Percentiles rank a stretch among this genome's conserved stretches.
These are phyloP conservation scores for Cisticola juncidis DNA, from an alignment of 2,113 vertebrate genomes.

Conservation along the genomic window DNA sequence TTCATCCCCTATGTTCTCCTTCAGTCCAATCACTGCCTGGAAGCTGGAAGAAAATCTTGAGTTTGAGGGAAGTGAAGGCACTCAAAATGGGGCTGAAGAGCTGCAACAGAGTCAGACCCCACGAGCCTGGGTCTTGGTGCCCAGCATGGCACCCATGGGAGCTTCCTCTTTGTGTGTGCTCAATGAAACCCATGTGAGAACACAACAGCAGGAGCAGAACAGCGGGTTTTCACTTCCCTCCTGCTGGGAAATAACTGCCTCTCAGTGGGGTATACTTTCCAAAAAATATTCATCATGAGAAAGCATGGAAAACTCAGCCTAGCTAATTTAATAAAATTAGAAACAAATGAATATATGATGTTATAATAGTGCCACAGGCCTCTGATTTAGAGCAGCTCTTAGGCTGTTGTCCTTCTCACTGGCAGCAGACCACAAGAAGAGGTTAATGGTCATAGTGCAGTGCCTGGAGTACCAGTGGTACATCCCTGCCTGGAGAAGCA, in stretches of 20 bases:
- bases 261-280: background rate
- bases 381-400: background rate
- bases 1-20: background rate
- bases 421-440: background rate
- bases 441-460: background rate
- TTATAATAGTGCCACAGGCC: background rate
- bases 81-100: background rate
- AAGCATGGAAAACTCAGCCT: constrained; percentile 2
- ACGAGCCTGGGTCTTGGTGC: fast-evolving
- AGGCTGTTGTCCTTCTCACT: background rate
- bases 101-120: background rate
- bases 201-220: background rate
- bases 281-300: background rate
- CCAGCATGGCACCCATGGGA: fast-evolving
- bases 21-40: background rate
- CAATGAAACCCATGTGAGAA: background rate
- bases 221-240: background rate
- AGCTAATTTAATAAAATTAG: constrained; percentile 1
- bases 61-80: background rate
- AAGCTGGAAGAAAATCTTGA: background rate
- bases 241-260: constrained; percentile 3
- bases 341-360: background rate
- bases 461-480: background rate
- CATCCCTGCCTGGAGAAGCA: background rate
- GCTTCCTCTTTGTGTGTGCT: background rate